phyloP scores from a whole-genome alignment of 2,888 invertebrate species.

The Taphrorychus bicolor region DNA sequence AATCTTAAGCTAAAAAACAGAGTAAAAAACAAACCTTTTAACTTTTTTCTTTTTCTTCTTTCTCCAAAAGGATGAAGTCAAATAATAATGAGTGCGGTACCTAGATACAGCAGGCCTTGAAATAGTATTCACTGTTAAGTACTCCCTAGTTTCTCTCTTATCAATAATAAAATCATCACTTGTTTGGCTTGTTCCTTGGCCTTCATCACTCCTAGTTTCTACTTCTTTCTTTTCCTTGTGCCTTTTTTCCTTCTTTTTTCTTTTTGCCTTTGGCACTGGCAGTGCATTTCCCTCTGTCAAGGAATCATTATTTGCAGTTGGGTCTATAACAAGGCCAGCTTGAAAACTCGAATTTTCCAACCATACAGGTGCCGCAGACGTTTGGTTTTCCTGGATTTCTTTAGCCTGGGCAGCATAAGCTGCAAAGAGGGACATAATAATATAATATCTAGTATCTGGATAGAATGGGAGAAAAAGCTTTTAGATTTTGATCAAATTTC shows the following conservation, averaged over 20 bases:
- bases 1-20: neutral
- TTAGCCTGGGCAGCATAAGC: constrained; percentile 56
- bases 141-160: constrained; percentile 61
- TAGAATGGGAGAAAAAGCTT: too few relatives aligned
- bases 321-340: constrained; percentile 45
- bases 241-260: constrained; percentile 48
- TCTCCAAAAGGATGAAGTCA: constrained; percentile 10
- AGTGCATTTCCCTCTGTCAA: neutral
- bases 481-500: too few relatives aligned
- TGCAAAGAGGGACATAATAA: constrained; percentile 54
- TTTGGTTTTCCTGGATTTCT: constrained; percentile 32
- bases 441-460: too few relatives aligned
- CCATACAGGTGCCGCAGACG: constrained; percentile 47
- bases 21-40: constrained; percentile 52
- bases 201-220: neutral
- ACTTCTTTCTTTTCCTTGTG: constrained; percentile 42
- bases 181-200: neutral
- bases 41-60: constrained; percentile 22
- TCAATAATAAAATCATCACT: constrained; percentile 45
- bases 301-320: constrained; percentile 10
- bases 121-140: constrained; percentile 67
- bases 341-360: constrained; percentile 60
- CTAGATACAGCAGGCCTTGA: constrained; percentile 70
- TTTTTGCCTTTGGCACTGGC: constrained; percentile 32
- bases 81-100: constrained; percentile 56